Conservation (phyloP, 2,797 vertebrate species). For the Phataginus tetradactyla region DNA sequence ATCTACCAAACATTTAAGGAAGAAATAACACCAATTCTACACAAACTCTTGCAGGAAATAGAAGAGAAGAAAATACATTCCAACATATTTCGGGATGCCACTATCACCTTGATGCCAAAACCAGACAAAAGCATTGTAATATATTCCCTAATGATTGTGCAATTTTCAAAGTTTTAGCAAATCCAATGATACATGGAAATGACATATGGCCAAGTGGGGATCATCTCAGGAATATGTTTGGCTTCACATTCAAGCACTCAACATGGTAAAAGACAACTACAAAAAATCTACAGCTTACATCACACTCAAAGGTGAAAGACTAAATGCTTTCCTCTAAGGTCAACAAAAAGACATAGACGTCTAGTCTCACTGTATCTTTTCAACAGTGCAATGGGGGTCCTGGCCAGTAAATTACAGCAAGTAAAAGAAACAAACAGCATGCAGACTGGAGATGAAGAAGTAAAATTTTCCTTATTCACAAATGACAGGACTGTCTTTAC, state of each 20-base stretch:
- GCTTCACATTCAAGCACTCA: background rate
- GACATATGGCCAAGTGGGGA: background rate
- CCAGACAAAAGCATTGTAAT: background rate
- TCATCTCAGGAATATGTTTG: background rate
- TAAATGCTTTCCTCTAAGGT: background rate
- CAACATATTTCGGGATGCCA: background rate
- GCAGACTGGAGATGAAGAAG: background rate
- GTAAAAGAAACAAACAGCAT: background rate
- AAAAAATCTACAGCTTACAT: background rate
- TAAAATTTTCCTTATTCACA: background rate
- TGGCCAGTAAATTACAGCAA: background rate
- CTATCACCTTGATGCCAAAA: background rate
- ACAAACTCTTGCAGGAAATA: background rate
- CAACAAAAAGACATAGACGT: background rate
- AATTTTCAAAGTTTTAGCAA: background rate
- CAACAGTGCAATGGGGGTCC: background rate
- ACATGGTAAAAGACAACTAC: background rate
- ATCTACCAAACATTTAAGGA: background rate
- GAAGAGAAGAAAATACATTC: background rate
- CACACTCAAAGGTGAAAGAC: background rate
- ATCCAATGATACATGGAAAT: background rate
- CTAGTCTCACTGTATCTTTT: background rate
- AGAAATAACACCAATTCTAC: background rate
- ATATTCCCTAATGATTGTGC: background rate
- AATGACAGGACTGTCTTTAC: background rate